phyloP scores from a whole-genome alignment of 2,888 invertebrate species.

The Leucophora obtusa region DNA sequence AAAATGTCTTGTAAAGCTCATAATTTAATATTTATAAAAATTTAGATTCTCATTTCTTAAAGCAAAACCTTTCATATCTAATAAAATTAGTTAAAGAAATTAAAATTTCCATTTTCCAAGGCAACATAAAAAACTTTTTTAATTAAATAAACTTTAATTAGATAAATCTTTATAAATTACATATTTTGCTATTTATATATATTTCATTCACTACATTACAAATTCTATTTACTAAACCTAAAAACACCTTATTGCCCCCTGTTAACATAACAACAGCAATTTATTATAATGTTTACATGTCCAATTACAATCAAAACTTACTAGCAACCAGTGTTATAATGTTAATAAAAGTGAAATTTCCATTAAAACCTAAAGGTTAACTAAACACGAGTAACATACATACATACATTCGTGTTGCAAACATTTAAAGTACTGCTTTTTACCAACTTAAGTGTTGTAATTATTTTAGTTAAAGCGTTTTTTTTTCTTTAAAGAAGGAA shows the following conservation, averaged over 20 bases:
- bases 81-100: no score
- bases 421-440: slow-evolving; percentile 7
- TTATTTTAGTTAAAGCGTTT: slow-evolving; percentile 19
- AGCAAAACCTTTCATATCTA: no score
- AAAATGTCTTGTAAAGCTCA: no score
- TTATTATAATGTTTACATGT: slow-evolving; percentile 33
- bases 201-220: neutral
- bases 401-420: slow-evolving; percentile 20
- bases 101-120: no score
- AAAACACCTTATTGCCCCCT: neutral
- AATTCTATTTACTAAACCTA: neutral
- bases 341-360: slow-evolving; percentile 61
- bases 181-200: neutral
- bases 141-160: neutral
- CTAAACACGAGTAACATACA: neutral
- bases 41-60: no score
- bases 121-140: neutral
- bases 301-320: slow-evolving; percentile 34
- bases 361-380: slow-evolving; percentile 35
- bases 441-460: slow-evolving; percentile 41
- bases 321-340: slow-evolving; percentile 12
- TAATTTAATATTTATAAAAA: no score
- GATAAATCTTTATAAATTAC: neutral
- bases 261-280: neutral
- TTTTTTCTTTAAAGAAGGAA: slow-evolving; percentile 8